Evolutionary conservation across 2,797 vertebrate species (phyloP).

Genomic region (Anniella stebbinsi): DNA sequence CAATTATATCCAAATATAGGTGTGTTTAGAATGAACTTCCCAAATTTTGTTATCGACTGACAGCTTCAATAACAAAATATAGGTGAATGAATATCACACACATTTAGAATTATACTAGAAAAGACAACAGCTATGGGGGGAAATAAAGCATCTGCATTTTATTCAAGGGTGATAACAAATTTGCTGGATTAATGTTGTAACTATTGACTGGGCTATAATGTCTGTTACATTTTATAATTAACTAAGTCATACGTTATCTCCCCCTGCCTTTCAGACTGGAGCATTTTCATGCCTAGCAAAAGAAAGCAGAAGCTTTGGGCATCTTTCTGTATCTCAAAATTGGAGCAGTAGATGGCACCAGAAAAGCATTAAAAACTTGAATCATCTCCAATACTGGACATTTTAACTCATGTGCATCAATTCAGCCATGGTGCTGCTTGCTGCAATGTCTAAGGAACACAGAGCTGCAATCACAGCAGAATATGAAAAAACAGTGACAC

Average conservation of each 20-base stretch:
- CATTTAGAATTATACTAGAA: neutral
- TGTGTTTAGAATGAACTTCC: neutral
- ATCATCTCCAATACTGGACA: conserved; percentile 16
- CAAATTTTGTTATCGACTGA: neutral
- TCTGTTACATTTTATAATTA: conserved; percentile 47
- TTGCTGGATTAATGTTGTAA: conserved; percentile 52
- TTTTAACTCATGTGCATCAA: neutral
- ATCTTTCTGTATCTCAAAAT: conserved; percentile 40
- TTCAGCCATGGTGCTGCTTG: neutral
- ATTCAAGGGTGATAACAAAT: conserved; percentile 48
- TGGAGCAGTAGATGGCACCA: conserved; percentile 60
- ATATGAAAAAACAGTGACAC: neutral
- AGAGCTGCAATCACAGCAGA: neutral
- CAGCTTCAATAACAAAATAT: neutral
- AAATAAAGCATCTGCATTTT: conserved; percentile 32
- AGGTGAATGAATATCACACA: neutral
- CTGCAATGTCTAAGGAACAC: neutral
- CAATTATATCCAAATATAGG: neutral
- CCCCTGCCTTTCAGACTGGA: conserved; percentile 24
- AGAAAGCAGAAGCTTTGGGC: conserved; percentile 37
- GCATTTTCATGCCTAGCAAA: conserved; percentile 34
- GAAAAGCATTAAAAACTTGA: neutral
- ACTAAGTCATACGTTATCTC: conserved; percentile 22
- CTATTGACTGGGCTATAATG: conserved; percentile 63
- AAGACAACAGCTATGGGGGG: neutral